Base-by-base conservation (phyloP, 2,888 invertebrate species). In the Amiota mariae region DNA sequence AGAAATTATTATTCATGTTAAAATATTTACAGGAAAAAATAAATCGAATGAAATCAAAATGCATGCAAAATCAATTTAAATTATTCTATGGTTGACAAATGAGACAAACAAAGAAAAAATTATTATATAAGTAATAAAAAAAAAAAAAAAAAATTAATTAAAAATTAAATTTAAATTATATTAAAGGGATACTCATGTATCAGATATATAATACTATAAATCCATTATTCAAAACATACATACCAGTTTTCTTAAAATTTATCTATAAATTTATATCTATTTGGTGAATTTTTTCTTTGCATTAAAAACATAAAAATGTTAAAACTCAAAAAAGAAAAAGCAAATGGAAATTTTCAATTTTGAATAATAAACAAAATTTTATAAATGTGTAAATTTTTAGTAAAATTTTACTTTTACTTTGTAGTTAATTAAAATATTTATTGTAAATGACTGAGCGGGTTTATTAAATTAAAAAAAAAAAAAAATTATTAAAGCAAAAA, bases 381-480 rank as follows among this genome's bases (percentile, higher is more conserved):
- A 20, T 68, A 54, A n/a, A 18, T 68, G 54, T 51, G 67, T 51
- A 48, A n/a, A 12, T 11, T 68, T 66, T 54, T 68, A 51, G 51
- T 54, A 15, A 48, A 54, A 18, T 59, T 59, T 59, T 68, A 24
- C 51, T 67, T 67, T 67, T 24, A 36, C 51, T 12, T 47, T 54
- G 24, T 68, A 68, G 67, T 20, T 68, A 36, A 36, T 36, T 36
- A 68, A 68, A 68, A 18, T 59, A 20, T 46, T 51, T 68, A 54
- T 68, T 68, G 54, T 68, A 68, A 68, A 24, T 54, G 67, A 68
- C 67, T 68, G 67, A 66, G 48, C 47, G 48, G 48, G 48, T 48
- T 74, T 74, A 61, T 56, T 72, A 74, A 76, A 54, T 54, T 67
- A 59, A 67, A 57, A 57, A 54, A 51, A 36, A 61, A 59, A 67